Evolutionary conservation across 1,140 invertebrate species (phyloP), one percentile per base, ranked within the genome.

Genomic region (Drosophila carrolli): DNA sequence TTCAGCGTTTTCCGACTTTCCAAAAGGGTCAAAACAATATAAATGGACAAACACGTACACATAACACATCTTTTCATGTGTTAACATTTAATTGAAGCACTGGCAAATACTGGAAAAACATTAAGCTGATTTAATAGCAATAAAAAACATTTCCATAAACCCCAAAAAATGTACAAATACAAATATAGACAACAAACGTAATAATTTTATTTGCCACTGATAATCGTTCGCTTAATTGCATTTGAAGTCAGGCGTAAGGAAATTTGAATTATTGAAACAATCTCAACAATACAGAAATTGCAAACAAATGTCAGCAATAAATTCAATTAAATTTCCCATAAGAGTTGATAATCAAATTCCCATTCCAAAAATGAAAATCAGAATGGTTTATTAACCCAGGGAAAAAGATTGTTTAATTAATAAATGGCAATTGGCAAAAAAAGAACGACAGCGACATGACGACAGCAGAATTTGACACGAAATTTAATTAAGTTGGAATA

Each of bases 251-350:
- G 53, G 79, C 62, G 80, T 47, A 77, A 84, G 67, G 44, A 67
- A 81, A 67, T 75, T 83, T 72, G 73, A 84, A 77, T 77, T 81
- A 77, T 73, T 54, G 43, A 54, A 59, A 65, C 40, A 50, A 70
- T 37, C 29, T 8, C 11, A 38, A 51, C 44, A 61, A 23, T 61
- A 41, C 41, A 40, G 19, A 41, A 75, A 57, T 44, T n/a, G 37
- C 68, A 65, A 47, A 76, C 44, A 84, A 73, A 66, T 66, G 72
- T 62, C 41, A 51, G 62, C 80, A 61, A 78, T 82, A 83, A 82
- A 83, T 82, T 68, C 53, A 83, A 83, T 80, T 71, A 51, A 84
- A 80, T 56, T 80, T 72, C 81, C 74, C 80, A 80, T 40, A 74
- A 72, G 66, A 75, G 60, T 72, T 51, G 56, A 72, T 84, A 83